phyloP scores from a whole-genome alignment of 2,113 vertebrate species.

The Centropus unirufus region DNA sequence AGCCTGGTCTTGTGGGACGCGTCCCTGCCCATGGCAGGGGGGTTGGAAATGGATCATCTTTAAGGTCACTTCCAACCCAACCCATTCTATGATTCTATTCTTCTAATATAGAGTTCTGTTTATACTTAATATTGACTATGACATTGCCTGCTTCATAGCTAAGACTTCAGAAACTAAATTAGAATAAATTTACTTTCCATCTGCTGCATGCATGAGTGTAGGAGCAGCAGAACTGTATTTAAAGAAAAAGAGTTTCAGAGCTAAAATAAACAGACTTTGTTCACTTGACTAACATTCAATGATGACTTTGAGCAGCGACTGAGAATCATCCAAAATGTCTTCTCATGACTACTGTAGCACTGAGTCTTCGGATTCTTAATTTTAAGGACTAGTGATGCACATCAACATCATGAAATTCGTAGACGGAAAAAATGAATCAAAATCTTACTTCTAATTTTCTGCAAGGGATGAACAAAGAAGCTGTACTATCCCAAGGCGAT shows the following conservation, averaged over 20 bases:
- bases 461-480: neutral
- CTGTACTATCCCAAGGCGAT: neutral
- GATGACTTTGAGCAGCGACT: neutral
- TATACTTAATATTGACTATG: neutral
- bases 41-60: too few relatives aligned
- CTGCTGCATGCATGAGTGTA: neutral
- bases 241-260: neutral
- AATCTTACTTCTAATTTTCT: neutral
- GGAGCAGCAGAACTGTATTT: neutral
- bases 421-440: neutral
- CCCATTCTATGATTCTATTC: too few relatives aligned
- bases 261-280: constrained; percentile 1
- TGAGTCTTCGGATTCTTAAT: neutral
- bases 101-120: too few relatives aligned
- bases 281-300: neutral
- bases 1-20: too few relatives aligned
- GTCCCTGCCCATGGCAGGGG: too few relatives aligned
- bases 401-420: neutral
- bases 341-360: neutral
- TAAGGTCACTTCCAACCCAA: too few relatives aligned
- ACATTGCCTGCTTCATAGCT: neutral
- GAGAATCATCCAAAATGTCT: neutral
- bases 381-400: neutral
- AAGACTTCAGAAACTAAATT: neutral
- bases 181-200: constrained; percentile 15